A percentile compares a stretch with the other conserved stretches of the same genome.
Conservation (phyloP, 2,797 vertebrate genomes). For the Mico argentatus region DNA sequence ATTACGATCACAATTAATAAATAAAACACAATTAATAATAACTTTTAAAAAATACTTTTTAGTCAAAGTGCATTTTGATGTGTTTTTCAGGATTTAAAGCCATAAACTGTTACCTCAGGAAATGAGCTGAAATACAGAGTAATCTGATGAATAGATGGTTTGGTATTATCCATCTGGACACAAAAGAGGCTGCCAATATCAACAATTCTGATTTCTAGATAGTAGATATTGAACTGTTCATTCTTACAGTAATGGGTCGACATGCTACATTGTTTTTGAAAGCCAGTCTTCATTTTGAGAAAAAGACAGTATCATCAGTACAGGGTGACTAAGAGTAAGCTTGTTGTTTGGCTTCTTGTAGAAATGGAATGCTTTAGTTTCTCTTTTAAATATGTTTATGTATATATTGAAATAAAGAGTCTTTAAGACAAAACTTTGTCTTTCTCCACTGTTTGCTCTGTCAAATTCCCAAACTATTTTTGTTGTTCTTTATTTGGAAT, state of each 20-base stretch:
- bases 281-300: neutral
- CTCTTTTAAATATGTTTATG: neutral
- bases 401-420: neutral
- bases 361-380: neutral
- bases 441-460: neutral
- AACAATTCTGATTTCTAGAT: neutral
- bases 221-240: neutral
- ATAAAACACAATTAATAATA: neutral
- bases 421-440: neutral
- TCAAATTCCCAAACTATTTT: neutral
- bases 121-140: neutral
- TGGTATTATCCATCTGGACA: constrained; percentile 2
- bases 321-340: neutral
- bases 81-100: neutral
- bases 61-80: neutral
- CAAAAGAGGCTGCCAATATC: neutral
- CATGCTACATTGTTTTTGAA: neutral
- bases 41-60: neutral
- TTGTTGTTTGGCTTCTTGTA: neutral
- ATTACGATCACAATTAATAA: neutral
- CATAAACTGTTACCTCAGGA: neutral
- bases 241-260: neutral
- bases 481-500: neutral
- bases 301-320: neutral
- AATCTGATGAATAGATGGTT: neutral